These are phyloP conservation scores for Eleginops maclovinus DNA, from an alignment of 2,113 vertebrate species.

Conservation along the genomic window DNA sequence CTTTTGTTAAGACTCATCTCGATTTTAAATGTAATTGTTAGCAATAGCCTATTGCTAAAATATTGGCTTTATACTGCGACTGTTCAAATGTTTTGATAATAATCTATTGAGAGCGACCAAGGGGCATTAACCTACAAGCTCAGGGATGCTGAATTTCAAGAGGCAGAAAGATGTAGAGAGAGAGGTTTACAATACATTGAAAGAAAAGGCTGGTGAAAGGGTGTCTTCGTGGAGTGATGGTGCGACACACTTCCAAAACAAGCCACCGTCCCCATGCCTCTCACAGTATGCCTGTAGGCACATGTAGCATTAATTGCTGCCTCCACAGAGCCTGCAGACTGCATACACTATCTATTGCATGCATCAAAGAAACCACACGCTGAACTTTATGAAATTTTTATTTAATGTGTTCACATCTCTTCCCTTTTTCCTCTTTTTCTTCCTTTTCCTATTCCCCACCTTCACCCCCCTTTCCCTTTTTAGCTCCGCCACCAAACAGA, in stretches of 20 bases:
- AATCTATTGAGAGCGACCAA: not conserved
- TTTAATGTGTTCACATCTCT: slow-evolving; percentile 83
- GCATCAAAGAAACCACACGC: slow-evolving; percentile 84
- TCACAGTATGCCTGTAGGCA: slow-evolving; percentile 65
- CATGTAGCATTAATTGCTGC: slow-evolving; percentile 85
- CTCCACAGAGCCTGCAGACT: slow-evolving; percentile 82
- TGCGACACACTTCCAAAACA: slow-evolving; percentile 67
- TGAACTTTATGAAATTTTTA: slow-evolving; percentile 88
- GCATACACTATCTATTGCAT: slow-evolving; percentile 72
- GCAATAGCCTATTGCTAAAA: no score
- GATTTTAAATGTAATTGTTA: not conserved
- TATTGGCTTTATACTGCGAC: not conserved
- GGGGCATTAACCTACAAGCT: slow-evolving; percentile 4
- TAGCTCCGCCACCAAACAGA: slow-evolving; percentile 79
- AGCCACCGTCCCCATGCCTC: slow-evolving; percentile 56
- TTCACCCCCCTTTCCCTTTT: slow-evolving; percentile 63
- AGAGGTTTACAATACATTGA: slow-evolving; percentile 32
- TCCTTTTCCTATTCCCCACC: slow-evolving; percentile 75
- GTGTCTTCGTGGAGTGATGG: slow-evolving; percentile 63
- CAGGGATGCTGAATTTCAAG: not conserved
- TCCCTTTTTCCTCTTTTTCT: slow-evolving; percentile 74
- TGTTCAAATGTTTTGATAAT: not conserved
- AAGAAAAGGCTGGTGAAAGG: slow-evolving; percentile 48
- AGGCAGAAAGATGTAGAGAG: not conserved
- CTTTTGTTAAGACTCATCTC: not conserved